phyloP scores from a whole-genome alignment of 2,113 vertebrate species.

The Candoia aspera region DNA sequence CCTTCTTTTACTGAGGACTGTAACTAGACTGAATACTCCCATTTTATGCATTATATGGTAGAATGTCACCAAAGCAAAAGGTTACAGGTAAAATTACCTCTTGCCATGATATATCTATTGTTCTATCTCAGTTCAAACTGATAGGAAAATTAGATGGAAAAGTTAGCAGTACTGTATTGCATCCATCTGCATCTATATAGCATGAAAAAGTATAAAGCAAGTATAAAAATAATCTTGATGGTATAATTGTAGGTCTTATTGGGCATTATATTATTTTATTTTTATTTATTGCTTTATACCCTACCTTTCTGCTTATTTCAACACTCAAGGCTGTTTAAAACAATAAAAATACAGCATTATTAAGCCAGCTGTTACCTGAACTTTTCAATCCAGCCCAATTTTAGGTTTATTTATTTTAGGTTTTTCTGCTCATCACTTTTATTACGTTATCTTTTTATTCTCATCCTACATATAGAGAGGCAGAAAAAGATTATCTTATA shows the following conservation, averaged over 20 bases:
- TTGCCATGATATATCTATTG: background rate
- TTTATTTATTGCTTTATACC: no score
- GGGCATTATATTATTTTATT: background rate
- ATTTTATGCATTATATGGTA: background rate
- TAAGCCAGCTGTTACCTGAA: background rate
- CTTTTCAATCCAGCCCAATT: background rate
- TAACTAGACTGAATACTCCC: background rate
- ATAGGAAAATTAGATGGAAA: background rate
- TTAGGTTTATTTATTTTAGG: background rate
- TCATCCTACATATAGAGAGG: background rate
- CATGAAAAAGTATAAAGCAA: background rate
- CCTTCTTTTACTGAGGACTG: background rate
- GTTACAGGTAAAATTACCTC: background rate
- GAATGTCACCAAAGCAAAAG: background rate
- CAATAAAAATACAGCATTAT: no score
- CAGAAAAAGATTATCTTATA: background rate
- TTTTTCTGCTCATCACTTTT: background rate
- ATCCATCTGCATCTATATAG: background rate
- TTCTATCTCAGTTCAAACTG: background rate
- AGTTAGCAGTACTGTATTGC: no score
- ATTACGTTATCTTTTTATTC: background rate
- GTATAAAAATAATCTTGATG: background rate
- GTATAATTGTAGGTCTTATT: background rate
- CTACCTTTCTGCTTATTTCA: no score
- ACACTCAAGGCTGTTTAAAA: no score